Base-by-base conservation (phyloP, 2,888 invertebrate genomes). In the Chymomyza caudatula region DNA sequence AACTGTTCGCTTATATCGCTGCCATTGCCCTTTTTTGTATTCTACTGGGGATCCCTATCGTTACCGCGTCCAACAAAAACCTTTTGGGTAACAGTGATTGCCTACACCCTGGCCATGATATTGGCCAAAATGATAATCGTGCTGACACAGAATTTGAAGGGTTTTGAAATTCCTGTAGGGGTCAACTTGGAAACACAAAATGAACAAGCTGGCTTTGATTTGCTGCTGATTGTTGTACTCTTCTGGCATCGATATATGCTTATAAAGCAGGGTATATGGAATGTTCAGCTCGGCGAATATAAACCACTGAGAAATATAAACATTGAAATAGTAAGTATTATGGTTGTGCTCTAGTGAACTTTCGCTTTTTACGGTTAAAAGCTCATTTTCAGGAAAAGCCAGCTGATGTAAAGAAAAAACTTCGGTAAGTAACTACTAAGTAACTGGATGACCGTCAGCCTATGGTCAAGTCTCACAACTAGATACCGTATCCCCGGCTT, bases 51-150 rank as follows among this genome's bases (percentile, higher is more conserved):
- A 11, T 97, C 98, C 2, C 92, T 99, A 11, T 96, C 97, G 1
- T 95, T 98, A 79, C 99, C 99, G 0, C 92, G 98, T 57, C 99
- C 99, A 0, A 95, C 97, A 1, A 99, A 98, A 91, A 96, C 96
- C 0, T 99, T 98, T 90, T 99, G 99, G 99, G 95, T 99, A 67
- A 96, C 97, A 1, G 92, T 98, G 68, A 99, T 99, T 78, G 97
- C 98, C 0, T 99, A 99, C 88, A 98, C 98, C 0, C 97, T 99
- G 93, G 96, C 95, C 2, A 95, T 98, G 76, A 97, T 99, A 2
- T 93, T 98, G 20, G 93, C 98, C 76, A 99, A 99, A 91, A 37
- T 37, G 29, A 11, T 37, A 37, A 37, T 37, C 2, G 29, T 37
- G 11, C 29, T 37, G 11, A 11, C 11, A 8, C 29, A 37, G 29